phyloP scores from a whole-genome alignment of 2,888 invertebrate genomes.

The Parasteatoda lunata region DNA sequence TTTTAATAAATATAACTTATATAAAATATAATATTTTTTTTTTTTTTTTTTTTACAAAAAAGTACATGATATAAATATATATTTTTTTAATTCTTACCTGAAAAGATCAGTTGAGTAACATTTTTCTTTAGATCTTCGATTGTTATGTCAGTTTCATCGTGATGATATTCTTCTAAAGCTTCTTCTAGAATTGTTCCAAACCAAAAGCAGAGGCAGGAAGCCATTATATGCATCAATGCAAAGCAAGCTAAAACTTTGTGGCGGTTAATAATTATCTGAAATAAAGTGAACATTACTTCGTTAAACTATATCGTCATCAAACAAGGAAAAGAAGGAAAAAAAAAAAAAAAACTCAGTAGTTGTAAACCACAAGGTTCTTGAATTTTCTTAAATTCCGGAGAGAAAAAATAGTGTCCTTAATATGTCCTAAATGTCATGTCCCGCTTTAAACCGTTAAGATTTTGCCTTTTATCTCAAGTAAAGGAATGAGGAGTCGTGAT shows the following conservation, averaged over 20 bases:
- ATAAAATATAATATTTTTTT: no score
- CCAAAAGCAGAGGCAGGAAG: slow-evolving; percentile 86
- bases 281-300: background rate
- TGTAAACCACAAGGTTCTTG: background rate
- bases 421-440: no score
- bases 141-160: slow-evolving; percentile 68
- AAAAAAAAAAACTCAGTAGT: background rate
- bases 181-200: slow-evolving; percentile 84
- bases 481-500: no score
- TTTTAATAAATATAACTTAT: no score
- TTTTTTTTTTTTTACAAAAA: no score
- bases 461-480: no score
- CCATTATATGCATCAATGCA: slow-evolving; percentile 86
- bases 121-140: background rate
- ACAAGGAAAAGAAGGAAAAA: no score
- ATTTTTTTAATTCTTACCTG: slow-evolving; percentile 6
- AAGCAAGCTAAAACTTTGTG: slow-evolving; percentile 80
- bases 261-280: slow-evolving; percentile 79
- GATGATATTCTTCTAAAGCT: slow-evolving; percentile 80
- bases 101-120: background rate
- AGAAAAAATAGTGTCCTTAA: no score
- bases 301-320: no score
- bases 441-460: no score
- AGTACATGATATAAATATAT: background rate
- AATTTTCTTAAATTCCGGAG: background rate